phyloP scores from a whole-genome alignment of 2,888 invertebrate genomes.

The Griposia aprilina region DNA sequence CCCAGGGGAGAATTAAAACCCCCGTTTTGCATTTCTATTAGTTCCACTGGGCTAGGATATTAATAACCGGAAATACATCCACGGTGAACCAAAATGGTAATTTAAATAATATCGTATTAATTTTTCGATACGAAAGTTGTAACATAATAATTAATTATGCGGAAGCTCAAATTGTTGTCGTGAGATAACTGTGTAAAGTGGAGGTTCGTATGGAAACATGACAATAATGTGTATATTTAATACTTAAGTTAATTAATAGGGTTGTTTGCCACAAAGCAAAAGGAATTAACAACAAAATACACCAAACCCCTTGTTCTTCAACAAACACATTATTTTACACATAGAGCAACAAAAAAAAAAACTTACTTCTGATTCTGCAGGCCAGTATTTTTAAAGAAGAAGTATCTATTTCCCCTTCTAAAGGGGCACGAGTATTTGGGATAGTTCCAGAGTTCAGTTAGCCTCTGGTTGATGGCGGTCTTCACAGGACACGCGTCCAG shows the following conservation, averaged over 20 bases:
- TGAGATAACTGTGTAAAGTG: neutral
- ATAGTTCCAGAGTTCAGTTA: conserved; percentile 98
- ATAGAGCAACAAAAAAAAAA: neutral
- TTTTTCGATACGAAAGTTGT: neutral
- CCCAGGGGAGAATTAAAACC: neutral
- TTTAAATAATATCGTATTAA: neutral
- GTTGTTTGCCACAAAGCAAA: neutral
- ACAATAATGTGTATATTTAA: neutral
- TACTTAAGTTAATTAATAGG: neutral
- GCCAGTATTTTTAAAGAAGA: conserved; percentile 97
- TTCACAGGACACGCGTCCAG: conserved; percentile 94
- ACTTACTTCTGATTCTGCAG: conserved; percentile 98
- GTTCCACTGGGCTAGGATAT: neutral
- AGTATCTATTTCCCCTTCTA: conserved; percentile 96
- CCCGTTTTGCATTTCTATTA: neutral
- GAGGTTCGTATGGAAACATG: neutral
- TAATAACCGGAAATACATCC: neutral
- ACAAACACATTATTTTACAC: neutral
- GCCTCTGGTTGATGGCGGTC: conserved; percentile 93
- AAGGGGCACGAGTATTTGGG: conserved; percentile 98
- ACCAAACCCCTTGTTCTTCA: neutral
- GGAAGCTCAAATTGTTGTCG: neutral
- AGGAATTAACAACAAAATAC: neutral
- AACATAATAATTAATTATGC: neutral
- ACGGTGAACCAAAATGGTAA: neutral